Evolutionary conservation across 1,140 invertebrate species (phyloP), one percentile per base, ranked within the genome.

Genomic region (Aphaenogaster floridana): DNA sequence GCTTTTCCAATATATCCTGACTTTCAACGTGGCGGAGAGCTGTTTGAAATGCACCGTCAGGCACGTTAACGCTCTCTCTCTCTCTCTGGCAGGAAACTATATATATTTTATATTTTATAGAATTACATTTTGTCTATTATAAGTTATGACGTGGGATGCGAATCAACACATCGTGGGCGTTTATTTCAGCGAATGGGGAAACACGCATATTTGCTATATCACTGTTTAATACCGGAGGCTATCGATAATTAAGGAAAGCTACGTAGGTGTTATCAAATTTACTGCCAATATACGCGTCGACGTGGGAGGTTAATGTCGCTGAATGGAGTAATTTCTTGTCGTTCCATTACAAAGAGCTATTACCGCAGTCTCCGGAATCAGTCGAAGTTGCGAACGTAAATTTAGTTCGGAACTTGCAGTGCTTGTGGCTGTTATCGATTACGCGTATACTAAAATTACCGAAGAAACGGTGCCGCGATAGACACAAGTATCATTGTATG

Each of bases 271-370:
- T 61, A 84, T 84, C 28, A 48, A 84, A 76, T 84, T 74, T 84
- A 74, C 34, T 45, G 48, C n/a, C 13, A 42, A 61, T 63, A 50
- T 76, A 76, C 17, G 42, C n/a, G 50, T 57, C 80, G 4, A 48
- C 39, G 54, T 84, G 21, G 69, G 69, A 63, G 54, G 54, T 74
- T 36, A 61, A 61, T 84, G 69, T 63, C 42, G 45, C 28, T 39
- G 69, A 84, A 84, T 45, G 28, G 80, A 84, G 42, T 74, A 84
- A 84, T 74, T 84, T 84, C 54, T 84, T 74, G 54, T 76, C 42
- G 54, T 83, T 83, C 48, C 48, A 21, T 69, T 59, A 84, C 39
- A 76, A 84, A 61, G 69, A 76, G 54, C 68, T 28, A 48, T 74
- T 74, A 72, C 42, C 7, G 7, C 39, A 72, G 68, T 48, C 54